phyloP scores from a whole-genome alignment of 2,797 vertebrate species.

The Melanotaenia pygmaea region DNA sequence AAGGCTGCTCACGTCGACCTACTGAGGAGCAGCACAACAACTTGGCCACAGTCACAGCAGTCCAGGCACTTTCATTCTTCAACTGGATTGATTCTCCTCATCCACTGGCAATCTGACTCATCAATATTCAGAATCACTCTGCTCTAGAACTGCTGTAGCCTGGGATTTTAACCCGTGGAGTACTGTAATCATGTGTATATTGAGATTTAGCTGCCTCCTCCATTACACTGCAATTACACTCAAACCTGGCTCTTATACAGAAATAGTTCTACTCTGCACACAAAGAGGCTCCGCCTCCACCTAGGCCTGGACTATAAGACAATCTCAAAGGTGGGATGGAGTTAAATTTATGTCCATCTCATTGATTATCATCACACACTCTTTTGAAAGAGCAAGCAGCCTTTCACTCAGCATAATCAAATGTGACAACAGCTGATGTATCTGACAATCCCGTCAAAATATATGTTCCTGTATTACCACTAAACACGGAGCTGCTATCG shows the following conservation, averaged over 20 bases:
- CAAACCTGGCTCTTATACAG: not conserved
- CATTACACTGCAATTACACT: not conserved
- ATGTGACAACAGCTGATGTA: too few relatives aligned
- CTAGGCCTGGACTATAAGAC: too few relatives aligned
- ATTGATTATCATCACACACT: too few relatives aligned
- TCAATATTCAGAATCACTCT: conserved; percentile 72
- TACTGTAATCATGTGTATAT: conserved; percentile 10
- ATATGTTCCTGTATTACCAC: not conserved
- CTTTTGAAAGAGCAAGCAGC: too few relatives aligned
- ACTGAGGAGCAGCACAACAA: conserved; percentile 66
- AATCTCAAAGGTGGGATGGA: too few relatives aligned
- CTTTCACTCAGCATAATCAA: too few relatives aligned
- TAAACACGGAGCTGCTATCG: too few relatives aligned
- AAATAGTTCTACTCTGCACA: not conserved
- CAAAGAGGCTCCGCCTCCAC: too few relatives aligned
- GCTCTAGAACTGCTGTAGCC: conserved; percentile 64
- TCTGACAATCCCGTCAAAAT: too few relatives aligned
- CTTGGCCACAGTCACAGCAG: conserved; percentile 60
- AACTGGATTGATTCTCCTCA: conserved; percentile 76
- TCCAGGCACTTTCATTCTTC: conserved; percentile 72
- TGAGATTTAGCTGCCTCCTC: not conserved
- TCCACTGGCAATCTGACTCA: conserved; percentile 71
- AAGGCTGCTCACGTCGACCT: conserved; percentile 68
- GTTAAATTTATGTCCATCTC: too few relatives aligned
- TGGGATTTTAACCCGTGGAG: conserved; percentile 54